A percentile compares a stretch with the other conserved stretches of the same genome.
phyloP scores from a whole-genome alignment of 1,140 invertebrate genomes.

The Fopius arisanus region DNA sequence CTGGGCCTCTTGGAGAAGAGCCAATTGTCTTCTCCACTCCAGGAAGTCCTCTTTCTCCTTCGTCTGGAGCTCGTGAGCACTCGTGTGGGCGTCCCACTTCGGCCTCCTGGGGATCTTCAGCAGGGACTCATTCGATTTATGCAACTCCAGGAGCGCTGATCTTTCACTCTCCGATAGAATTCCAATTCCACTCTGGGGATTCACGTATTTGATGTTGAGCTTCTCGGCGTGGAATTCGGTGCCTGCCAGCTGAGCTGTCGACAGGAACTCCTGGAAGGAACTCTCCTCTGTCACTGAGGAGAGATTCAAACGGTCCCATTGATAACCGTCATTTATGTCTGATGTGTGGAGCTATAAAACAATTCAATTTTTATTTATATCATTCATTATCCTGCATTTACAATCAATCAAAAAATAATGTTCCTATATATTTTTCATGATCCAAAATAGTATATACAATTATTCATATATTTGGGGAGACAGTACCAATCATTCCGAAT shows the following conservation, averaged over 20 bases:
- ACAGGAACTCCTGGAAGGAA: constrained; percentile 94
- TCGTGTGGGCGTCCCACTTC: constrained; percentile 78
- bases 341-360: constrained; percentile 81
- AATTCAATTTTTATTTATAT: too few species aligned
- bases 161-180: constrained; percentile 74
- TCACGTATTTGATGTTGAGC: constrained; percentile 83
- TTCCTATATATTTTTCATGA: too few species aligned
- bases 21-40: constrained; percentile 85
- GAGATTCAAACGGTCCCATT: constrained; percentile 88
- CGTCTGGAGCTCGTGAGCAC: constrained; percentile 78
- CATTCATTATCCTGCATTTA: too few species aligned
- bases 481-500: too few species aligned
- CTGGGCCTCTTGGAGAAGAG: constrained; percentile 81
- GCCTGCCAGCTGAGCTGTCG: constrained; percentile 91
- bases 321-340: constrained; percentile 88
- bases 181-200: constrained; percentile 69
- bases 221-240: constrained; percentile 94
- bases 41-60: constrained; percentile 85
- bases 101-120: constrained; percentile 87
- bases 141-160: constrained; percentile 67
- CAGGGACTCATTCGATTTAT: constrained; percentile 72
- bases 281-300: constrained; percentile 96
- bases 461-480: too few species aligned
- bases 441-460: too few species aligned
- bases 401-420: too few species aligned